Conservation (phyloP, 2,888 invertebrate species). For the Steinernema carpocapsae region DNA sequence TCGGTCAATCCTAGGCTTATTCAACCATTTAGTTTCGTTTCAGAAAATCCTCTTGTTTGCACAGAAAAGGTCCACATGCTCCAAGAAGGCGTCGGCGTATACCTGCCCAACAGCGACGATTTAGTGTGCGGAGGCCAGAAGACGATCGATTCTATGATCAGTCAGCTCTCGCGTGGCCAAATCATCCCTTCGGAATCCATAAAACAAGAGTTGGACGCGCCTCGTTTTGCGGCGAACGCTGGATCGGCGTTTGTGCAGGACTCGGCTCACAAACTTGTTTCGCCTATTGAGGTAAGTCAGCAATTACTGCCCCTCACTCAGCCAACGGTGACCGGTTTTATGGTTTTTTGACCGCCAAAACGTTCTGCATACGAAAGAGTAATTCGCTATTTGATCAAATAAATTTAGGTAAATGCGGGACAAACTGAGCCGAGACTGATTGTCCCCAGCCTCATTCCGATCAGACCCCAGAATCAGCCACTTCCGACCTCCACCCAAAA, state of each 20-base stretch:
- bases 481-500: background rate
- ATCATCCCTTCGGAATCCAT: background rate
- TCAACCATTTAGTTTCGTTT: conserved; percentile 33
- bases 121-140: conserved; percentile 56
- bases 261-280: conserved; percentile 6
- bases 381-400: no score
- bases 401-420: no score
- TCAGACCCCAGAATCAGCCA: conserved; percentile 3
- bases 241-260: conserved; percentile 20
- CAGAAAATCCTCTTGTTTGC: conserved; percentile 69
- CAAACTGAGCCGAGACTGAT: no score
- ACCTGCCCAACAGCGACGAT: conserved; percentile 60
- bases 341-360: background rate
- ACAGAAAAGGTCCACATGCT: conserved; percentile 68
- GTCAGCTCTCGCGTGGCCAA: background rate
- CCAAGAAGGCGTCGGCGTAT: conserved; percentile 67
- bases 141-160: conserved; percentile 37
- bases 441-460: conserved; percentile 1
- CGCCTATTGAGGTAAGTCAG: conserved; percentile 11
- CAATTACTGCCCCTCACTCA: background rate
- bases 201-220: background rate
- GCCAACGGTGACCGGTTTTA: background rate
- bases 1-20: conserved; percentile 33
- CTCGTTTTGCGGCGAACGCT: background rate
- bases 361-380: no score